Evolutionary conservation across 2,888 invertebrate genomes (phyloP), one percentile per base, ranked within the genome.

Genomic region (Lasioglossum pauxillum): DNA sequence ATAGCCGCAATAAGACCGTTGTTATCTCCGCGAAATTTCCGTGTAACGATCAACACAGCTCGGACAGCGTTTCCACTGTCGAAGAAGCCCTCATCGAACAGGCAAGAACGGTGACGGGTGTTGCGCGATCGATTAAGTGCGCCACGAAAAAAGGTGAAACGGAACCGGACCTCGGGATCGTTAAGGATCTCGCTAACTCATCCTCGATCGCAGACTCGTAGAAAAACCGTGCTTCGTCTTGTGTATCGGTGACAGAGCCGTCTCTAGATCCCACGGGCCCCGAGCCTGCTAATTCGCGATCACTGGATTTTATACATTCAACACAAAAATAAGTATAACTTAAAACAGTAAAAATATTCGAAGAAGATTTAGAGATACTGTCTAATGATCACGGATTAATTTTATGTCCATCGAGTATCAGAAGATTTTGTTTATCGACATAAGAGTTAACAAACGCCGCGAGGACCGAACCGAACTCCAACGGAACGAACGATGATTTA

Each of bases 81-180:
- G 75, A 78, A 77, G 57, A 35, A 53, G 76, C 75, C 44, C n/a
- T 69, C 38, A 38, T 44, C n/a, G 41, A 64, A 3, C 35, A 1
- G 27, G 7, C 27, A 84, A 84, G 74, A 84, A 80, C 77, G 77
- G 35, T 60, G 77, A 84, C 81, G 69, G 76, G 84, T 74, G 81
- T 57, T 74, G 69, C 57, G 23, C 44, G 81, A 81, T 84, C 81
- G 84, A 84, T 84, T 80, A 84, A 77, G 60, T 44, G 77, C 76
- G 57, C 77, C 60, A 46, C 27, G n/a, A 53, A 84, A 80, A 69
- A 84, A 81, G 19, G n/a, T 72, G 31, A 38, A 77, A 80, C 75
- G 80, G 76, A 83, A 77, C 85, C 60, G 27, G 27, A 27, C 53
- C 14, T 31, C 60, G 27, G 60, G 60, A 60, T 60, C 60, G 60